Conservation (phyloP, 2,113 vertebrate species). For the Caretta caretta region DNA sequence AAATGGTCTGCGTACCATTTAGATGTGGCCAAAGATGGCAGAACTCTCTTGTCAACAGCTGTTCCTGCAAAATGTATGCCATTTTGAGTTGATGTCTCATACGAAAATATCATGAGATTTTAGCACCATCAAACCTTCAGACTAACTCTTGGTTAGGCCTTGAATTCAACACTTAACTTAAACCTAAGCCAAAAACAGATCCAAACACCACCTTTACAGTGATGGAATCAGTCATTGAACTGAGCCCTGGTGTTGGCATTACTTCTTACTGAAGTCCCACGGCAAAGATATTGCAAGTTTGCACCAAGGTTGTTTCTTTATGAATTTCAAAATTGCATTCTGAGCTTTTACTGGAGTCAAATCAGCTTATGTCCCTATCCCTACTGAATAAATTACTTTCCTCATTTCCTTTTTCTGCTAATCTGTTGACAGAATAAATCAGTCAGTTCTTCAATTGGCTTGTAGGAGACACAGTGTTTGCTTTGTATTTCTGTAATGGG, state of each 20-base stretch:
- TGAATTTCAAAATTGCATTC: background rate
- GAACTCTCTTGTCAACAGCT: background rate
- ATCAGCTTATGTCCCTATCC: background rate
- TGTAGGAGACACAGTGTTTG: background rate
- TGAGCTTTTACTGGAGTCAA: background rate
- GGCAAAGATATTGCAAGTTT: background rate
- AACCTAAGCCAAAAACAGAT: background rate
- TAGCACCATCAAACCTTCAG: background rate
- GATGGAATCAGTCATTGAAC: background rate
- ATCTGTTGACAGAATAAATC: background rate
- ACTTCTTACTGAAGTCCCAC: background rate
- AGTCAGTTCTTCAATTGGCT: background rate
- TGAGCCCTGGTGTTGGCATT: background rate
- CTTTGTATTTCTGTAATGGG: background rate
- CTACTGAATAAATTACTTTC: background rate
- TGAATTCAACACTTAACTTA: background rate
- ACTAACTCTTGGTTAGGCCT: background rate
- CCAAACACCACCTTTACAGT: background rate
- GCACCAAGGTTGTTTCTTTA: background rate
- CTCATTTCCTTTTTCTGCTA: background rate
- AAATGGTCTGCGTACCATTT: background rate
- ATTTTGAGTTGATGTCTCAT: background rate
- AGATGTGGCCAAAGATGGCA: background rate
- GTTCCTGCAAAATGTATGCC: background rate
- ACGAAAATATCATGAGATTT: background rate